Evolutionary conservation across 2,888 invertebrate species (phyloP).

Genomic region (Brachynemurus nebulosus): DNA sequence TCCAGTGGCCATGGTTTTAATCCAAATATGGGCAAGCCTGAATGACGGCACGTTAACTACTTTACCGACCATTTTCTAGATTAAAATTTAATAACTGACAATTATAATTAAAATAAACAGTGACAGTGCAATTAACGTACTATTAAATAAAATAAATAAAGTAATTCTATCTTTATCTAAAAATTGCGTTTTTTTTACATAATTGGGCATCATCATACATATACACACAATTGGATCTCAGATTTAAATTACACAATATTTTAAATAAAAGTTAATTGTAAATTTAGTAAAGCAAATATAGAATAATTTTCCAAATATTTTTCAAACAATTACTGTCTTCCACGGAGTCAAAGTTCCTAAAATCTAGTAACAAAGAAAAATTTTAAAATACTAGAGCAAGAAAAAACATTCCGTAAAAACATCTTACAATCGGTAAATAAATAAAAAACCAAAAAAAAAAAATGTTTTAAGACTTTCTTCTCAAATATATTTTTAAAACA

Average conservation of each 20-base stretch:
- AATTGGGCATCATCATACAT: no score
- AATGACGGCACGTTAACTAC: constrained; percentile 34
- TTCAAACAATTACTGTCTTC: constrained; percentile 9
- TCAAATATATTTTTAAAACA: no score
- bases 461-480: constrained; percentile 1
- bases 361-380: not conserved
- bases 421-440: no score
- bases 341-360: constrained; percentile 10
- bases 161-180: no score
- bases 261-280: not conserved
- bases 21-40: constrained; percentile 33
- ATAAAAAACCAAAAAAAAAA: no score
- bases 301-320: not conserved
- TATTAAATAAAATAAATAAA: no score
- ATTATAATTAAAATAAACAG: not conserved
- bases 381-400: constrained; percentile 3
- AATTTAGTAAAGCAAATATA: not conserved
- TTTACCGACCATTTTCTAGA: constrained; percentile 33
- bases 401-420: not conserved
- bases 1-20: constrained; percentile 30
- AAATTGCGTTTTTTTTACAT: not conserved
- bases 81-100: constrained; percentile 19
- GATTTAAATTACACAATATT: not conserved
- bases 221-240: not conserved
- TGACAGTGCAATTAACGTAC: constrained; percentile 5